phyloP scores from a whole-genome alignment of 2,888 invertebrate species.

The Himalopsyche anomala region DNA sequence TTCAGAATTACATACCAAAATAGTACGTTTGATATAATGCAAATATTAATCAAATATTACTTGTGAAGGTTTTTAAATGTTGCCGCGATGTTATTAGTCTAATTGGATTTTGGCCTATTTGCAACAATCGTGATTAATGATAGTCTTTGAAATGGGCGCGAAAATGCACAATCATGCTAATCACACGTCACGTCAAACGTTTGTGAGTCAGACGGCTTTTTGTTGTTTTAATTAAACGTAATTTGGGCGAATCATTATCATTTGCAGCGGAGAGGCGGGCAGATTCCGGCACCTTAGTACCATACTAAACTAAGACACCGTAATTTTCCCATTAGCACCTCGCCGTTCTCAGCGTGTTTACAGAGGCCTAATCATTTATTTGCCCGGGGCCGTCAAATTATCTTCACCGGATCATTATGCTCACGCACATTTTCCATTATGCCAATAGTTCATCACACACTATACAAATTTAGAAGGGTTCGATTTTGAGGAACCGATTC shows the following conservation, averaged over 20 bases:
- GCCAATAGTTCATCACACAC: slow-evolving; percentile 38
- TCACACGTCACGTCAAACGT: background rate
- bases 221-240: slow-evolving; percentile 29
- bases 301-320: slow-evolving; percentile 53
- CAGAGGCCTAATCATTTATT: slow-evolving; percentile 57
- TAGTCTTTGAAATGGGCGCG: background rate
- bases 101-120: slow-evolving; percentile 23
- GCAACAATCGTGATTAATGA: background rate
- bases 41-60: no score
- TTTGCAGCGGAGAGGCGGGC: slow-evolving; percentile 33
- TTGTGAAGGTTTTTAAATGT: no score
- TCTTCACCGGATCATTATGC: slow-evolving; percentile 59
- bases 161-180: slow-evolving; percentile 10
- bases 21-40: no score
- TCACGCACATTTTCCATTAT: slow-evolving; percentile 65
- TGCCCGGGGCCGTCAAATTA: slow-evolving; percentile 56
- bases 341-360: slow-evolving; percentile 59
- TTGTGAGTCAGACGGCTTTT: background rate
- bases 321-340: slow-evolving; percentile 63
- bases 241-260: slow-evolving; percentile 27
- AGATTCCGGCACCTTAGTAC: slow-evolving; percentile 43
- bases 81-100: background rate
- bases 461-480: background rate
- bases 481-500: background rate
- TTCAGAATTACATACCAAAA: no score